Percentiles rank a stretch among this genome's conserved stretches.
Evolutionary conservation across 2,888 invertebrate species (phyloP).

Genomic region (Chydorus sphaericus): DNA sequence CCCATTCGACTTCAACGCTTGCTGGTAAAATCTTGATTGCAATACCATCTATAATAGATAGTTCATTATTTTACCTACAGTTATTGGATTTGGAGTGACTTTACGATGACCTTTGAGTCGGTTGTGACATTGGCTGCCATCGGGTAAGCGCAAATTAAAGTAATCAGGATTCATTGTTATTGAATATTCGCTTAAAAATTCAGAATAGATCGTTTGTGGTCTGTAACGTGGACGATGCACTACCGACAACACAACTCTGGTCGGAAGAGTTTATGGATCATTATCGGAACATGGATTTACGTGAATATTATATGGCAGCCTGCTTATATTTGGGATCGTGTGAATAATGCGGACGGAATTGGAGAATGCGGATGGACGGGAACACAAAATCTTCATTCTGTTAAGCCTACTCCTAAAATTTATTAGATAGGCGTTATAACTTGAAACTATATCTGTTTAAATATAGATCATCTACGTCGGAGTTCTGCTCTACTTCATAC

Average conservation of each 20-base stretch:
- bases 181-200: background rate
- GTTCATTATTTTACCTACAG: background rate
- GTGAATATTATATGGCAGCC: constrained; percentile 18
- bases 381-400: constrained; percentile 15
- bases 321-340: constrained; percentile 19
- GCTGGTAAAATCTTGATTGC: constrained; percentile 20
- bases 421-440: background rate
- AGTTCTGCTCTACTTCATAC: constrained; percentile 17
- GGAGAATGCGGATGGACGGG: constrained; percentile 19
- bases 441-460: too few species aligned
- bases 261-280: constrained; percentile 17
- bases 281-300: constrained; percentile 17
- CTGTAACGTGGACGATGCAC: constrained; percentile 19
- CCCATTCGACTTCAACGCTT: constrained; percentile 27
- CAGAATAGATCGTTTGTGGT: constrained; percentile 20
- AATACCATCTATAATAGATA: background rate
- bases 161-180: too few species aligned
- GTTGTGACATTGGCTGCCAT: constrained; percentile 28
- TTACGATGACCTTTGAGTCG: constrained; percentile 29
- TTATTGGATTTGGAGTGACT: constrained; percentile 28
- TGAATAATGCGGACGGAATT: constrained; percentile 14
- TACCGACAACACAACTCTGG: constrained; percentile 19
- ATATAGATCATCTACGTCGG: constrained; percentile 18
- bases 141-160: constrained; percentile 15
- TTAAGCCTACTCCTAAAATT: background rate